Evolutionary conservation across 2,797 vertebrate genomes (phyloP), one percentile per base, ranked within the genome.

Genomic region (Melanotaenia maccullochi): DNA sequence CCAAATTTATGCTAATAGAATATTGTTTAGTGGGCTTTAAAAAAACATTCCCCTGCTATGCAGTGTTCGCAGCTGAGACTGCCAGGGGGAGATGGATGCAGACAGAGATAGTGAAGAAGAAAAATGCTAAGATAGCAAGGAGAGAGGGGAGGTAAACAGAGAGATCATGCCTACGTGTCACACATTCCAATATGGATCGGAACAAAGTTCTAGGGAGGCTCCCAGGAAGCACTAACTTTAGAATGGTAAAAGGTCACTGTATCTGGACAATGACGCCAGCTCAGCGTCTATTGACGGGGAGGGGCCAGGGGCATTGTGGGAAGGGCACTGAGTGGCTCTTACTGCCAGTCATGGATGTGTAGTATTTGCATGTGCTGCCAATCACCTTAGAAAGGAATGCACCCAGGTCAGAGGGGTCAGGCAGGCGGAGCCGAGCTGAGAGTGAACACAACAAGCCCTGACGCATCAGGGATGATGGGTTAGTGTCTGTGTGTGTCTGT

Each of bases 201-300:
- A 80, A 86, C 92, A 94, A 95, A 94, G 94, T 95, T 94, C 89
- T 89, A 83, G 85, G 89, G 88, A 87, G 85, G 92, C 92, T 81
- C 93, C 93, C 90, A 94, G 92, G 90, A 95, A 95, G 91, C 87
- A 75, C 89, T 87, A 93, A 90, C 90, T 93, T 93, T 68, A 73
- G 90, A 87, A 86, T 92, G 93, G 93, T 94, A 94, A 95, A 93
- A 95, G 95, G 94, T 95, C 94, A 93, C 90, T 94, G 93, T 95
- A 96, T 94, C 71, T 85, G 93, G 92, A 94, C 94, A 95, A 95
- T 94, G 94, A 93, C 90, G 91, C 93, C 92, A 93, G 92, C 94
- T 93, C 92, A 93, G 88, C 90, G 88, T 93, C 95, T 95, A 94
- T 94, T 94, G 95, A 95, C 76, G 91, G 93, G 93, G 93, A 94